A percentile compares a stretch with the other conserved stretches of the same genome.
Evolutionary conservation across 1,140 invertebrate species (phyloP).

Genomic region (Onthophagus taurus): DNA sequence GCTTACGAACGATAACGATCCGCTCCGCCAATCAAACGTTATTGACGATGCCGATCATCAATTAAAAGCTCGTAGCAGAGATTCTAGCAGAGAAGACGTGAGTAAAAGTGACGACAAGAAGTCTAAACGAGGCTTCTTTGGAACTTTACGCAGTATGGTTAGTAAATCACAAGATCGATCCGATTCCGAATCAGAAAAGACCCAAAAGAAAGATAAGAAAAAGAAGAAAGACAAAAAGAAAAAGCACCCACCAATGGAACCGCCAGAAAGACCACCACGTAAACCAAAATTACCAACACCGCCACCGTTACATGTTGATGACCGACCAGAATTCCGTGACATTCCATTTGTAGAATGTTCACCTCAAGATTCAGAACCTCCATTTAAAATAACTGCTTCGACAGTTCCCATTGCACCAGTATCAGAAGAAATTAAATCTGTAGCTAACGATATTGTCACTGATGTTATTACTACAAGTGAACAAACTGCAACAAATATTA

Average conservation of each 20-base stretch:
- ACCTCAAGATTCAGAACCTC: neutral
- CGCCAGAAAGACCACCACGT: slow-evolving; percentile 19
- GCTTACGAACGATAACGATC: slow-evolving; percentile 20
- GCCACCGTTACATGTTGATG: slow-evolving; percentile 5
- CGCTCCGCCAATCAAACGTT: slow-evolving; percentile 30
- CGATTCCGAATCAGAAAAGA: slow-evolving; percentile 35
- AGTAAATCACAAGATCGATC: slow-evolving; percentile 32
- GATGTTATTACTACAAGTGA: slow-evolving; percentile 17
- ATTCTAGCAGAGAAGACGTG: slow-evolving; percentile 13
- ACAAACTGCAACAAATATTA: slow-evolving; percentile 13
- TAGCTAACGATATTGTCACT: slow-evolving; percentile 15
- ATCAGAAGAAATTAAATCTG: slow-evolving; percentile 5
- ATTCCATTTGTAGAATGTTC: slow-evolving; percentile 32
- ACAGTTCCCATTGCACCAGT: slow-evolving; percentile 3
- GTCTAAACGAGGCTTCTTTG: slow-evolving; percentile 33
- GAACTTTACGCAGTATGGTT: slow-evolving; percentile 33
- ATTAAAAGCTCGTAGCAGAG: slow-evolving; percentile 13
- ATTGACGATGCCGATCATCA: slow-evolving; percentile 25
- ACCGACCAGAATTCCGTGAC: slow-evolving; percentile 18
- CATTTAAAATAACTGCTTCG: slow-evolving; percentile 10
- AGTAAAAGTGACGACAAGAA: slow-evolving; percentile 29
- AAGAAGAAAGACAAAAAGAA: slow-evolving; percentile 29
- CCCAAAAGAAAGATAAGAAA: slow-evolving; percentile 31
- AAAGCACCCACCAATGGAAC: slow-evolving; percentile 21
- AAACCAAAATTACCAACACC: slow-evolving; percentile 30